These are phyloP conservation scores for Cladorhizidae sp. DNA, from an alignment of 37 sponge, comb jelly and placozoan genomes.

Conservation along the genomic window DNA sequence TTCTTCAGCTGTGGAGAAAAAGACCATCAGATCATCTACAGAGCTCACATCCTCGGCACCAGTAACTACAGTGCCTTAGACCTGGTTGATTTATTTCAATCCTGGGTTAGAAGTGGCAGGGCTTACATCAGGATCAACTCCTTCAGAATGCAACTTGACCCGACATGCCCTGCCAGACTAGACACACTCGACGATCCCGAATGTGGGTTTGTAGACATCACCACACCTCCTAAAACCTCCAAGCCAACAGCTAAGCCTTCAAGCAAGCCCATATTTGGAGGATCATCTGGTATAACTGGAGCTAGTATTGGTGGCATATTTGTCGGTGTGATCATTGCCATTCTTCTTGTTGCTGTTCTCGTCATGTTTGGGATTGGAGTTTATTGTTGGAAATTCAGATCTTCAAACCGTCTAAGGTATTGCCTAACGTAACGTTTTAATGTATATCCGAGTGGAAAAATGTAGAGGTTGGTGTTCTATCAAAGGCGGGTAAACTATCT, in stretches of 20 bases:
- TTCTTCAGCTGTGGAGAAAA: conserved; percentile 27
- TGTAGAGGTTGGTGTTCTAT: too few species aligned
- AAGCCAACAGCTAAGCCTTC: not conserved
- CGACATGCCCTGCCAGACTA: conserved; percentile 6
- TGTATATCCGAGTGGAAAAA: too few species aligned
- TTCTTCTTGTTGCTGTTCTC: conserved; percentile 4
- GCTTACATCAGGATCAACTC: conserved; percentile 4
- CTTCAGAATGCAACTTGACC: conserved; percentile 10
- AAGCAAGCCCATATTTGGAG: too few species aligned
- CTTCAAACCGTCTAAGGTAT: too few species aligned
- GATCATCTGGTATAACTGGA: not conserved
- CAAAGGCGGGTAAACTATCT: too few species aligned
- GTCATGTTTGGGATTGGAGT: not conserved
- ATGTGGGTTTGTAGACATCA: not conserved
- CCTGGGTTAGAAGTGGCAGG: conserved; percentile 9
- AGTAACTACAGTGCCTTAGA: conserved; percentile 1
- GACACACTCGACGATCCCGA: conserved; percentile 17
- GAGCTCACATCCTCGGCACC: conserved; percentile 33
- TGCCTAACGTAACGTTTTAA: too few species aligned
- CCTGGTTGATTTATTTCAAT: conserved; percentile 19
- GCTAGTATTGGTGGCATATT: conserved; percentile 5
- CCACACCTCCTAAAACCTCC: not conserved
- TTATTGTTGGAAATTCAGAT: too few species aligned
- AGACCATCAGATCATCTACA: conserved; percentile 21
- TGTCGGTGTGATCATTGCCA: conserved; percentile 9